Conservation (phyloP, 2,888 invertebrate genomes). For the Operophtera brumata region DNA sequence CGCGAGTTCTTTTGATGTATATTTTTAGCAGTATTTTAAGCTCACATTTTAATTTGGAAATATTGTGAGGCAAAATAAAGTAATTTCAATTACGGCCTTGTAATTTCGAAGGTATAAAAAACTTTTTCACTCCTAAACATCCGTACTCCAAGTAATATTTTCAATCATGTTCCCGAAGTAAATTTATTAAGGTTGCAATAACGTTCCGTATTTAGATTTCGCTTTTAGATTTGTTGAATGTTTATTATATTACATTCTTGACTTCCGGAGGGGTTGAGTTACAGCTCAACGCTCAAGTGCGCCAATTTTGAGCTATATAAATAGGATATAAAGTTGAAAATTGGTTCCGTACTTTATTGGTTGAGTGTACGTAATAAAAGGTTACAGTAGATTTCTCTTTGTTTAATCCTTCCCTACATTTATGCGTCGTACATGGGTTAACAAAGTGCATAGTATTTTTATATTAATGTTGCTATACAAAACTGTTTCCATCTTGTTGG, state of each 20-base stretch:
- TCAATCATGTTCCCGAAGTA: constrained; percentile 27
- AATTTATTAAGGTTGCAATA: constrained; percentile 35
- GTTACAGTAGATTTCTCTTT: constrained; percentile 1
- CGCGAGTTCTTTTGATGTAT: background rate
- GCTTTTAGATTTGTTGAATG: constrained; percentile 32
- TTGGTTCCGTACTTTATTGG: constrained; percentile 8
- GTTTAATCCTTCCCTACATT: constrained; percentile 3
- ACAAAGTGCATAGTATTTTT: background rate
- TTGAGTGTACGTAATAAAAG: constrained; percentile 9
- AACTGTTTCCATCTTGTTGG: too few relatives aligned
- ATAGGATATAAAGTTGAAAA: constrained; percentile 13
- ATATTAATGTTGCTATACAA: background rate
- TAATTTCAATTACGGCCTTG: background rate
- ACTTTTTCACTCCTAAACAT: background rate
- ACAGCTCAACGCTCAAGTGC: constrained; percentile 7
- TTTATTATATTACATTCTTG: constrained; percentile 34
- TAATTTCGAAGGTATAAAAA: background rate
- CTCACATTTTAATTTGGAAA: background rate
- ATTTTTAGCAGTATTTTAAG: background rate
- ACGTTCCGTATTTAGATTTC: constrained; percentile 32
- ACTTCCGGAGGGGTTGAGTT: constrained; percentile 19
- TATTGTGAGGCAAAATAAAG: too few relatives aligned
- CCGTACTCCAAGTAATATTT: constrained; percentile 14
- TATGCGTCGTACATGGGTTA: background rate
- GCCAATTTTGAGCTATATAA: constrained; percentile 14